Evolutionary conservation across 2,797 vertebrate genomes (phyloP).

Genomic region (Amblyopsis hoosieri): DNA sequence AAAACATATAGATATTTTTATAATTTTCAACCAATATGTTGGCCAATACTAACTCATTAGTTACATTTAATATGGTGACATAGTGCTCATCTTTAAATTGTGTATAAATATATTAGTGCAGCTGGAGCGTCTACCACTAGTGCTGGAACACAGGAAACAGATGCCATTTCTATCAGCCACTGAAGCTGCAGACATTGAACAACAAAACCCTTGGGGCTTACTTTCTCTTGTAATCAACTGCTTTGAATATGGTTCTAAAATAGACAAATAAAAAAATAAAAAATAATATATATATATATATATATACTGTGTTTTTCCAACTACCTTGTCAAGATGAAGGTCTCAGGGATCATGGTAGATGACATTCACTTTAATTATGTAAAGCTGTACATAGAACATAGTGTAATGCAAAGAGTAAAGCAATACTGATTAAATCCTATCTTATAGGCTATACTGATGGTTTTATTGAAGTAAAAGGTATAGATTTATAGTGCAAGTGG

Average conservation of each 20-base stretch:
- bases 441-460: too few species aligned
- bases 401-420: too few species aligned
- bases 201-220: constrained; percentile 56
- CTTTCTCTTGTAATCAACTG: constrained; percentile 68
- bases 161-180: constrained; percentile 79
- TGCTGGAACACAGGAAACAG: constrained; percentile 84
- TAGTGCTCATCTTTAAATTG: constrained; percentile 38
- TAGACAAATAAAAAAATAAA: constrained; percentile 10
- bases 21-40: neutral
- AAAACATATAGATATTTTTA: neutral
- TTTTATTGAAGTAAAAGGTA: too few species aligned
- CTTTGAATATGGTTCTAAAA: constrained; percentile 67
- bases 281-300: neutral
- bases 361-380: neutral
- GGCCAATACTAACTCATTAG: constrained; percentile 9
- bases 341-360: neutral
- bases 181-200: constrained; percentile 76
- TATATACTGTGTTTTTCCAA: neutral
- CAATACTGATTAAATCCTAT: too few species aligned
- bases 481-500: too few species aligned
- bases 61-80: constrained; percentile 24
- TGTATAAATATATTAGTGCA: constrained; percentile 60
- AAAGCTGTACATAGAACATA: neutral
- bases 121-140: constrained; percentile 64
- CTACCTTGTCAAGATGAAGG: neutral